These are phyloP conservation scores for Mastomys coucha DNA, from an alignment of 2,113 vertebrate species.

Conservation along the genomic window DNA sequence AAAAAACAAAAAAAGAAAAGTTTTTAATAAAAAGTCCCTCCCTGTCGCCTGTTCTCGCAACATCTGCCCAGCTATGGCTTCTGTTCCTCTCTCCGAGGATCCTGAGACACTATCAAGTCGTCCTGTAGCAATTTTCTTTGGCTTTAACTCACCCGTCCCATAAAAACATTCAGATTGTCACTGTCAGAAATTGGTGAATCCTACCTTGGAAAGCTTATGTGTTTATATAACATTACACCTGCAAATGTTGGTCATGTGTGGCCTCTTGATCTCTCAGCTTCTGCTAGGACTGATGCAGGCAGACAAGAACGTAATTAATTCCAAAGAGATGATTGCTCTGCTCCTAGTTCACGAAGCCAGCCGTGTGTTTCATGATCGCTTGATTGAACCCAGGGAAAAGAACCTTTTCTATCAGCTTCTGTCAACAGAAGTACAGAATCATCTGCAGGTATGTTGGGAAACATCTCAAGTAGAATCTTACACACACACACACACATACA, in stretches of 20 bases:
- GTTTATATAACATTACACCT: not conserved
- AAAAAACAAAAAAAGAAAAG: not conserved
- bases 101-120: not conserved
- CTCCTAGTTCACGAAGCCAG: conserved; percentile 84
- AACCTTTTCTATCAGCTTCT: conserved; percentile 79
- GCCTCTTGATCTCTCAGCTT: conserved; percentile 74
- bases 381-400: conserved; percentile 77
- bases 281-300: conserved; percentile 85
- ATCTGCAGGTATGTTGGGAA: conserved; percentile 76
- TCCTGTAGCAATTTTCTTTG: not conserved
- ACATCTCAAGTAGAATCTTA: not conserved
- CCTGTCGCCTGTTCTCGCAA: not conserved
- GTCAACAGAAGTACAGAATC: conserved; percentile 78
- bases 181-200: not conserved
- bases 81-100: too few species aligned
- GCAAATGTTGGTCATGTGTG: not conserved
- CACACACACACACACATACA: too few species aligned
- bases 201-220: not conserved
- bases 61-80: fast-evolving
- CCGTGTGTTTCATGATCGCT: conserved; percentile 86
- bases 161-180: not conserved
- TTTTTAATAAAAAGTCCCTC: not conserved
- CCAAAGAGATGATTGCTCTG: conserved; percentile 77
- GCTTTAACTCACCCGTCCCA: not conserved
- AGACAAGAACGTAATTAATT: conserved; percentile 76